These are phyloP conservation scores for Acanthurus leucopareius DNA, from an alignment of 2,797 vertebrate species.

Conservation along the genomic window DNA sequence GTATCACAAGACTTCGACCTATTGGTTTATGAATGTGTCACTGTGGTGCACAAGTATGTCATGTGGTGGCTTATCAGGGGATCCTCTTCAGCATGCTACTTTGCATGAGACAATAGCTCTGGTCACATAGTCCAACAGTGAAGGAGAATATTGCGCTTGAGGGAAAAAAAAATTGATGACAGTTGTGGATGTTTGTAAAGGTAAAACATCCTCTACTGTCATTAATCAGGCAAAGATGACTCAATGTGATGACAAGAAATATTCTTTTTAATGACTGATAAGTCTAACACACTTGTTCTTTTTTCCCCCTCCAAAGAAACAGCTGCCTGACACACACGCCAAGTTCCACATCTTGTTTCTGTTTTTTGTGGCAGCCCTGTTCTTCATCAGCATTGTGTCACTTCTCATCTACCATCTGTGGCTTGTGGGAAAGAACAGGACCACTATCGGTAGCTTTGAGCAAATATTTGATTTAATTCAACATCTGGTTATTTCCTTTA, in stretches of 20 bases:
- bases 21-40: conserved; percentile 16
- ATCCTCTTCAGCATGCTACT: conserved; percentile 32
- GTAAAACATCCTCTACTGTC: neutral
- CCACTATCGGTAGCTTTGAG: conserved; percentile 93
- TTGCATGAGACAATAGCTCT: conserved; percentile 38
- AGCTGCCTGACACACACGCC: conserved; percentile 89
- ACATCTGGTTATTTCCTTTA: neutral
- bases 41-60: conserved; percentile 29
- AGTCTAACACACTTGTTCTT: conserved; percentile 23
- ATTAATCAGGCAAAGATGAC: neutral
- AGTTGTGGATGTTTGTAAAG: neutral
- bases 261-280: neutral
- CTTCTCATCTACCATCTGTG: conserved; percentile 97
- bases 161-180: neutral
- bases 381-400: conserved; percentile 95
- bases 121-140: conserved; percentile 36
- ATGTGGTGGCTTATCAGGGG: conserved; percentile 35
- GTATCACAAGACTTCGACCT: neutral
- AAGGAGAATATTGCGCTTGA: conserved; percentile 15
- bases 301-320: conserved; percentile 85
- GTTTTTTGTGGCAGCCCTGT: conserved; percentile 97
- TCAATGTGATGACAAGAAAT: neutral
- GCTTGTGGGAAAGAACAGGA: conserved; percentile 96
- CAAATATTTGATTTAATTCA: neutral
- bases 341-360: conserved; percentile 98